Conservation (phyloP, 2,797 vertebrate species). For the Eospalax fontanierii region DNA sequence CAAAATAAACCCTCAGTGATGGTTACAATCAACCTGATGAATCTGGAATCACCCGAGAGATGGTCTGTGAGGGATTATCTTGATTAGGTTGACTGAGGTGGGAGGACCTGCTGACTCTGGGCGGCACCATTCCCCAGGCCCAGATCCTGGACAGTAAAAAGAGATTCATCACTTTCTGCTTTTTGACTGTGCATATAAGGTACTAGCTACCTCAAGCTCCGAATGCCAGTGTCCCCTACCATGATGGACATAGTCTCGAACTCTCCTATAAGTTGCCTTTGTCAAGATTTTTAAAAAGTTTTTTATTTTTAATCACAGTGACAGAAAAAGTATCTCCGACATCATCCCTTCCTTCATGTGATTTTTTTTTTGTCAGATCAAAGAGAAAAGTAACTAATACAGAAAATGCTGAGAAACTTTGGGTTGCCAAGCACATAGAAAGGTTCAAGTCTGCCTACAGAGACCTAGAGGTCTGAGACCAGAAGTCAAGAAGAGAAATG, state of each 20-base stretch:
- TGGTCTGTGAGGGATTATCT: not conserved
- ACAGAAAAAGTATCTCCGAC: not conserved
- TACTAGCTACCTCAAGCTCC: not conserved
- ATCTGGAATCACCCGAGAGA: not conserved
- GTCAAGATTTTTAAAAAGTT: no score
- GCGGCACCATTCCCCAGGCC: not conserved
- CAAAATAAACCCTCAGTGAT: not conserved
- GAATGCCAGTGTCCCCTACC: not conserved
- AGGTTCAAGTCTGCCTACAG: no score
- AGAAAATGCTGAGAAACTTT: not conserved
- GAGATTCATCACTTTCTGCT: not conserved
- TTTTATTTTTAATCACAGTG: no score
- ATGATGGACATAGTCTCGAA: not conserved
- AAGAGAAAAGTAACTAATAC: not conserved
- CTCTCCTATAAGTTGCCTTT: not conserved
- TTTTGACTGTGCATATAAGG: not conserved
- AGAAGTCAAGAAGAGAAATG: not conserved
- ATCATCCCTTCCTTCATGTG: not conserved
- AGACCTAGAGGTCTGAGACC: not conserved
- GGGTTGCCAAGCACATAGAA: not conserved
- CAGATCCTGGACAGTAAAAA: not conserved
- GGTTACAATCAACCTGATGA: not conserved
- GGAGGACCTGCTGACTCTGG: not conserved
- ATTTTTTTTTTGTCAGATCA: not conserved
- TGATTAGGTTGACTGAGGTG: not conserved